A percentile compares a stretch with the other conserved stretches of the same genome.
Evolutionary conservation across 1,140 invertebrate species (phyloP).

Genomic region (Sinonovacula constricta): DNA sequence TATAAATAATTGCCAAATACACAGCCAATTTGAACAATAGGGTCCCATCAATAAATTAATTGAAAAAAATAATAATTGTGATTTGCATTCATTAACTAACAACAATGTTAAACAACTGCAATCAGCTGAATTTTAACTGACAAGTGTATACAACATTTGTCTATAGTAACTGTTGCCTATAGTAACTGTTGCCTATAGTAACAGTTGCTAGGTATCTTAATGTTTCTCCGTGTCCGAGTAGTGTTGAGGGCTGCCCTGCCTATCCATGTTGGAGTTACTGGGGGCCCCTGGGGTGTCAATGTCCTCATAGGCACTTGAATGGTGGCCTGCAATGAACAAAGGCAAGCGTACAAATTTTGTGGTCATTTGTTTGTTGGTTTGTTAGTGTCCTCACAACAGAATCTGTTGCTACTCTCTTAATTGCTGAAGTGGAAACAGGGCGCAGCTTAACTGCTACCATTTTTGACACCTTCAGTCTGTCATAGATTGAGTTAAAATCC

Average conservation of each 20-base stretch:
- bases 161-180: not conserved
- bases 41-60: no score
- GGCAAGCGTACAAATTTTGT: not conserved
- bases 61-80: no score
- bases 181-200: not conserved
- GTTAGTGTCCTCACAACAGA: no score
- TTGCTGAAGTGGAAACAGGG: not conserved
- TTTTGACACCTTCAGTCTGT: not conserved
- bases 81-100: no score
- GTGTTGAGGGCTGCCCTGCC: conserved; percentile 9
- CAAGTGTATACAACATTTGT: no score
- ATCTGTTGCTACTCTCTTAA: not conserved
- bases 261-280: conserved; percentile 4
- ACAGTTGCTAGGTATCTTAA: no score
- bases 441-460: not conserved
- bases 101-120: no score
- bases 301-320: conserved; percentile 44
- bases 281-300: conserved; percentile 42
- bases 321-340: conserved; percentile 17
- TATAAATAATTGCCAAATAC: no score
- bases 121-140: no score
- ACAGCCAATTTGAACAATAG: no score
- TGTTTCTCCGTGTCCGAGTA: conserved; percentile 18
- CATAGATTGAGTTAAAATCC: no score
- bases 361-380: no score